Evolutionary conservation across 2,113 vertebrate genomes (phyloP).

Genomic region (Bungarus multicinctus): DNA sequence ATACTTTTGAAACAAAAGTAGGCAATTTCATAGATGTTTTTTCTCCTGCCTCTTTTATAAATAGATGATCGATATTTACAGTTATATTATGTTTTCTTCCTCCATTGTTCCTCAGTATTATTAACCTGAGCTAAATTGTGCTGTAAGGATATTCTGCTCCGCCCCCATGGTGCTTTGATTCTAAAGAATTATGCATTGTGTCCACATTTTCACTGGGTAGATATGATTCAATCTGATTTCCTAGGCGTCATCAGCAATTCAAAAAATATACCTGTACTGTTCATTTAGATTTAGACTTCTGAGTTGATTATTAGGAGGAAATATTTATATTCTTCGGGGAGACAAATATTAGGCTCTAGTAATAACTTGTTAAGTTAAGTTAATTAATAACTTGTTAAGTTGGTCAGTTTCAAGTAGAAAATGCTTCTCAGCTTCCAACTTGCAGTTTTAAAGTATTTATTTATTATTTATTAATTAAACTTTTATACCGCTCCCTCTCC

Average conservation of each 20-base stretch:
- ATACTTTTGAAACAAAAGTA: neutral
- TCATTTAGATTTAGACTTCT: neutral
- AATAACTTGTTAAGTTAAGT: neutral
- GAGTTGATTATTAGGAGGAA: neutral
- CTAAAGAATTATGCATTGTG: neutral
- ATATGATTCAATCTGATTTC: neutral
- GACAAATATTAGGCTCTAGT: neutral
- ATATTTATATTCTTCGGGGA: neutral
- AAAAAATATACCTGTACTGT: neutral
- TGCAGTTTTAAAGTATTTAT: neutral
- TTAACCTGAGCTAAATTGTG: conserved; percentile 15
- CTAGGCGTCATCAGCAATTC: neutral
- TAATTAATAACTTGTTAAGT: conserved; percentile 1
- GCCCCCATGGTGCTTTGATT: neutral
- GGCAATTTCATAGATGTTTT: neutral
- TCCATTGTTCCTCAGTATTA: neutral
- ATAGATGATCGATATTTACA: neutral
- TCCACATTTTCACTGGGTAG: neutral
- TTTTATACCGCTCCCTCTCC: no score
- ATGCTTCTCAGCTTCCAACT: conserved; percentile 29
- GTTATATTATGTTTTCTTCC: neutral
- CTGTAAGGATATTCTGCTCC: neutral
- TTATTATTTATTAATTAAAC: no score
- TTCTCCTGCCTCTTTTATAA: neutral
- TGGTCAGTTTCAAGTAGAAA: neutral